A percentile compares a stretch with the other conserved stretches of the same genome.
These are phyloP conservation scores for Leptopterna dolabrata DNA, from an alignment of 2,888 invertebrate genomes.

Conservation along the genomic window DNA sequence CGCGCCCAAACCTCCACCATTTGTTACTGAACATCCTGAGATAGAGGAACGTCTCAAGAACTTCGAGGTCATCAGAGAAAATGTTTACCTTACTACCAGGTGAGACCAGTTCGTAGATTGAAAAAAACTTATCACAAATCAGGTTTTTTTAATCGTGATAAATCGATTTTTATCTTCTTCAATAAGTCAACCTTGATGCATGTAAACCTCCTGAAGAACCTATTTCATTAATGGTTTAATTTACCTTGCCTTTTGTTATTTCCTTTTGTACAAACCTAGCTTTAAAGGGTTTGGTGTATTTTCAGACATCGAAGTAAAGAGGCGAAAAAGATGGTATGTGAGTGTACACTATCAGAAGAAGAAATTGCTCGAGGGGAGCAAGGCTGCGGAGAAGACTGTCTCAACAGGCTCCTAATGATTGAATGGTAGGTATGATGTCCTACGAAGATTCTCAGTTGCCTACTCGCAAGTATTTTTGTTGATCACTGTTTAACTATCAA, in stretches of 20 bases:
- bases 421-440: slow-evolving; percentile 97
- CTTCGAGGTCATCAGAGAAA: slow-evolving; percentile 56
- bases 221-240: too few relatives aligned
- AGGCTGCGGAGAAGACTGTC: slow-evolving; percentile 95
- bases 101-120: background rate
- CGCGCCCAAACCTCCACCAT: background rate
- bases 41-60: slow-evolving; percentile 57
- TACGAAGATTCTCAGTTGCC: slow-evolving; percentile 53
- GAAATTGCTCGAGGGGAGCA: slow-evolving; percentile 85
- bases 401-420: slow-evolving; percentile 97
- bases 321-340: slow-evolving; percentile 93
- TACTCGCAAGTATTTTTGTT: background rate
- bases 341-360: slow-evolving; percentile 91
- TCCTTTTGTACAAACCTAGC: too few relatives aligned
- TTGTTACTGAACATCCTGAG: slow-evolving; percentile 53
- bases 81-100: slow-evolving; percentile 56
- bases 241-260: too few relatives aligned
- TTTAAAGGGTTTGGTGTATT: too few relatives aligned
- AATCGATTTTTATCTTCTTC: too few relatives aligned
- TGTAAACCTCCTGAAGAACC: too few relatives aligned
- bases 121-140: too few relatives aligned
- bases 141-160: too few relatives aligned
- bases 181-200: too few relatives aligned
- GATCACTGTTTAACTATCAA: too few relatives aligned
- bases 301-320: slow-evolving; percentile 76